phyloP scores from a whole-genome alignment of 1,140 invertebrate genomes.

The Drosophila nigromelanica region DNA sequence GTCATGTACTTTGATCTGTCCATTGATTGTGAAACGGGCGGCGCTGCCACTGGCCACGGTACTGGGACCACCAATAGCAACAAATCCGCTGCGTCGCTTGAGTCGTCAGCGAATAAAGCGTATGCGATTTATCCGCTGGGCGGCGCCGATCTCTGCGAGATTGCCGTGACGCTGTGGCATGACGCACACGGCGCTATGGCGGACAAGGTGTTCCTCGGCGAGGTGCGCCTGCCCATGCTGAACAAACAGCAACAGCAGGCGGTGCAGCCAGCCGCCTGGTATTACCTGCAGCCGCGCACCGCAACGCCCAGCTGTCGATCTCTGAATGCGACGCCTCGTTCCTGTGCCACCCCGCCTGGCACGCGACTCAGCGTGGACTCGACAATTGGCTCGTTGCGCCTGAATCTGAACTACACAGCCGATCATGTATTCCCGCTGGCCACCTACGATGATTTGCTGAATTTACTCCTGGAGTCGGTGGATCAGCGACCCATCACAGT shows the following conservation, averaged over 20 bases:
- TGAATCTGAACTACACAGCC: slow-evolving; percentile 94
- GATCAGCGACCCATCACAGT: slow-evolving; percentile 92
- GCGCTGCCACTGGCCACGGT: slow-evolving; percentile 54
- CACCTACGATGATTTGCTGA: slow-evolving; percentile 91
- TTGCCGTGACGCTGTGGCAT: slow-evolving; percentile 93
- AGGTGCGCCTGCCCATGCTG: slow-evolving; percentile 91
- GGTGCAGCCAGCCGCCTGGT: slow-evolving; percentile 88
- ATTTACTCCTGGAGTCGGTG: slow-evolving; percentile 90
- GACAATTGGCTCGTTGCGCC: slow-evolving; percentile 91
- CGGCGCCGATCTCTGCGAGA: slow-evolving; percentile 88
- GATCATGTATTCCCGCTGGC: slow-evolving; percentile 94
- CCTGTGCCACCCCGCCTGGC: slow-evolving; percentile 88
- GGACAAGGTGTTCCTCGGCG: slow-evolving; percentile 92
- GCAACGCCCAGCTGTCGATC: slow-evolving; percentile 84
- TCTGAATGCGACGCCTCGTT: slow-evolving; percentile 86
- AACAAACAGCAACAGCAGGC: slow-evolving; percentile 88
- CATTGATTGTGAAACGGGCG: slow-evolving; percentile 85
- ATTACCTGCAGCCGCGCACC: slow-evolving; percentile 91
- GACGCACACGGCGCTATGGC: slow-evolving; percentile 90
- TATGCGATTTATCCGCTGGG: slow-evolving; percentile 85
- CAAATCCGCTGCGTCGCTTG: slow-evolving; percentile 58
- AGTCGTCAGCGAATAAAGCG: slow-evolving; percentile 82
- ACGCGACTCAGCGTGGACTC: slow-evolving; percentile 86
- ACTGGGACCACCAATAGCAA: slow-evolving; percentile 81
- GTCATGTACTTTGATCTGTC: slow-evolving; percentile 93